phyloP scores from a whole-genome alignment of 2,797 vertebrate genomes.

The Pelodytes ibericus region DNA sequence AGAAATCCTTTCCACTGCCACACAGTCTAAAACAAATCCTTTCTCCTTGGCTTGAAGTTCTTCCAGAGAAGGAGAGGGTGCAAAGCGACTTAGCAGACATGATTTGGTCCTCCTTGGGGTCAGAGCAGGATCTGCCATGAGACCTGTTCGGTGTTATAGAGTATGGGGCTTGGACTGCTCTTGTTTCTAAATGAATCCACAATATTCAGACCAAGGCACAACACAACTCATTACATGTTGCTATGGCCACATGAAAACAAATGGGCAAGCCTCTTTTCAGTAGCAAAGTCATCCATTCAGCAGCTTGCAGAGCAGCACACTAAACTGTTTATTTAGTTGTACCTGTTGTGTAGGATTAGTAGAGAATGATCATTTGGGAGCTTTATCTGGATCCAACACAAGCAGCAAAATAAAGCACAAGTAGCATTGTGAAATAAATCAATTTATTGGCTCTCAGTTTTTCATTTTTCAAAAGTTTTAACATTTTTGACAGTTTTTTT shows the following conservation, averaged over 20 bases:
- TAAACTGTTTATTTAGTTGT: background rate
- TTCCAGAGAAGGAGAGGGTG: slow-evolving; percentile 9
- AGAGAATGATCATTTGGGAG: background rate
- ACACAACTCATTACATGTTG: background rate
- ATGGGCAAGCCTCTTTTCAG: slow-evolving; percentile 17
- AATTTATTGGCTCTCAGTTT: too few relatives aligned
- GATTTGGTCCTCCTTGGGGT: slow-evolving; percentile 2
- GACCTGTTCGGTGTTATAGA: background rate
- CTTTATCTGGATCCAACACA: background rate
- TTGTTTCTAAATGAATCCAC: background rate
- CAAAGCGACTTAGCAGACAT: slow-evolving; percentile 18
- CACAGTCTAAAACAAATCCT: slow-evolving; percentile 21
- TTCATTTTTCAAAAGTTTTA: too few relatives aligned
- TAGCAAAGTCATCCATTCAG: slow-evolving; percentile 10
- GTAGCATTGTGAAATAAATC: too few relatives aligned
- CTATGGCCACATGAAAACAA: slow-evolving; percentile 34
- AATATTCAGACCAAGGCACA: slow-evolving; percentile 3
- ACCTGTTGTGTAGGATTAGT: background rate
- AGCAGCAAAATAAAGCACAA: background rate
- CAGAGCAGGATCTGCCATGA: slow-evolving; percentile 18
- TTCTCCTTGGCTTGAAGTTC: slow-evolving; percentile 33
- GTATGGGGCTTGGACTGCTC: background rate
- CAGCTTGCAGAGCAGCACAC: slow-evolving; percentile 18
- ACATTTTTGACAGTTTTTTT: too few relatives aligned
- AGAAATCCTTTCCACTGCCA: slow-evolving; percentile 18